Evolutionary conservation across 2,797 vertebrate genomes (phyloP).

Genomic region (Morus bassanus): DNA sequence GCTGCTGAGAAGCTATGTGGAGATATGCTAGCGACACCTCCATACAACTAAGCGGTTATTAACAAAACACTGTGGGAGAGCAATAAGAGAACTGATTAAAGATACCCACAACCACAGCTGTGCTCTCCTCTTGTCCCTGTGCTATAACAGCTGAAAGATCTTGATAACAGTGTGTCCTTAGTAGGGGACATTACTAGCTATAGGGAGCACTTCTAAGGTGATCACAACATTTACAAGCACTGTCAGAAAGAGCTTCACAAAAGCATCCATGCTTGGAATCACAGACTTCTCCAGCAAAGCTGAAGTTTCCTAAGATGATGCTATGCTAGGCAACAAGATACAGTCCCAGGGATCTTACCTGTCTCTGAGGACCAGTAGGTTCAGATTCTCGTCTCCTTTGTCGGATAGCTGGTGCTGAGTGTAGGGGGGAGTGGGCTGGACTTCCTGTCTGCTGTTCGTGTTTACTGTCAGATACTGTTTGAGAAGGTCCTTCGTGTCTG

Average conservation of each 20-base stretch:
- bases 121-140: background rate
- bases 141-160: background rate
- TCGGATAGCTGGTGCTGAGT: slow-evolving; percentile 86
- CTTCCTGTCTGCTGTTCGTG: slow-evolving; percentile 74
- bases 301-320: background rate
- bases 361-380: slow-evolving; percentile 90
- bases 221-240: background rate
- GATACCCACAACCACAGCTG: background rate
- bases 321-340: slow-evolving; percentile 17
- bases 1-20: background rate
- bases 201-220: background rate
- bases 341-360: slow-evolving; percentile 83
- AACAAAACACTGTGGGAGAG: background rate
- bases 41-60: background rate
- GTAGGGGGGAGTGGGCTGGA: slow-evolving; percentile 88
- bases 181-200: background rate
- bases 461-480: slow-evolving; percentile 74
- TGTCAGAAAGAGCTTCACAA: background rate
- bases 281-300: background rate
- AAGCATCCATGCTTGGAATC: background rate
- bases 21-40: background rate
- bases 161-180: background rate
- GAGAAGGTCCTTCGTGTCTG: slow-evolving; percentile 71
- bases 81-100: background rate
- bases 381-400: slow-evolving; percentile 91